phyloP scores from a whole-genome alignment of 2,113 vertebrate genomes.

The Colossoma macropomum region DNA sequence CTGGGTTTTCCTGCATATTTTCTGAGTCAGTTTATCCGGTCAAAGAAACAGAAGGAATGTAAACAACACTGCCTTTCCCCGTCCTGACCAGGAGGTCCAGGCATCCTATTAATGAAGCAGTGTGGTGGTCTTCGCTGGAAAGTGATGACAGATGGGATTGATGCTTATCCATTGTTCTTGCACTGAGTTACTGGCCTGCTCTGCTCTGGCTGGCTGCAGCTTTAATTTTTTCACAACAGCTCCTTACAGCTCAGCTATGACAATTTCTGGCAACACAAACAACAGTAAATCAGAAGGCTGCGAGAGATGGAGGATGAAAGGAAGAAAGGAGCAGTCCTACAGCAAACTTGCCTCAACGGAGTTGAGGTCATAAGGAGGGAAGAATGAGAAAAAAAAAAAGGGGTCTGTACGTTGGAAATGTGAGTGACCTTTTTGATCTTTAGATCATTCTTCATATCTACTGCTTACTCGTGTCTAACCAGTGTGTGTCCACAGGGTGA shows the following conservation, averaged over 20 bases:
- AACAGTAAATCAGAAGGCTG: slow-evolving; percentile 22
- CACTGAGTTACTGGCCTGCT: neutral
- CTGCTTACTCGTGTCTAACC: slow-evolving; percentile 36
- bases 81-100: slow-evolving; percentile 6
- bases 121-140: neutral
- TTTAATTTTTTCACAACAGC: slow-evolving; percentile 15
- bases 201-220: neutral
- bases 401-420: neutral
- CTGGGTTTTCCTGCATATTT: slow-evolving; percentile 8
- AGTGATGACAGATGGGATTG: neutral
- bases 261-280: slow-evolving; percentile 1
- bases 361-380: neutral
- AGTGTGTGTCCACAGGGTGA: slow-evolving; percentile 30
- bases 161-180: slow-evolving; percentile 12
- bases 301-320: neutral
- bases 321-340: neutral
- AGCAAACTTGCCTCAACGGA: slow-evolving; percentile 19
- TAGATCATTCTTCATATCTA: neutral
- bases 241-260: neutral
- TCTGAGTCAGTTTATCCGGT: neutral
- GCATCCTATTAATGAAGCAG: neutral
- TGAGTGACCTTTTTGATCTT: neutral
- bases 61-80: neutral
- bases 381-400: neutral
- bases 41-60: slow-evolving; percentile 6